These are phyloP conservation scores for Aphidius colemani DNA, from an alignment of 2,888 invertebrate genomes.

Conservation along the genomic window DNA sequence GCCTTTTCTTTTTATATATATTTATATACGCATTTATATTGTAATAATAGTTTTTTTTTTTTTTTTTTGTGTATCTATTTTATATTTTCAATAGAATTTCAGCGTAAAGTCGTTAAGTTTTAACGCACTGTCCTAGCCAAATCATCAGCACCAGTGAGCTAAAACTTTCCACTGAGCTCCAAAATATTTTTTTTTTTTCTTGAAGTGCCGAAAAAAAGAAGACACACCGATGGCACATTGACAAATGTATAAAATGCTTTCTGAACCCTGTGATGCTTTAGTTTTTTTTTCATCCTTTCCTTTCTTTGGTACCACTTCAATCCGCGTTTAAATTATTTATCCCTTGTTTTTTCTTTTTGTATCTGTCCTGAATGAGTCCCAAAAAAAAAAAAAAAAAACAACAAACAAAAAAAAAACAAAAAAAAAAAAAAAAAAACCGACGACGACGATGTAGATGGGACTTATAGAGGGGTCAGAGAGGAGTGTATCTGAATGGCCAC, in stretches of 20 bases:
- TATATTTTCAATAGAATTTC: background rate
- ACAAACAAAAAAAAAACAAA: too few relatives aligned
- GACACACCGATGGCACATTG: slow-evolving; percentile 21
- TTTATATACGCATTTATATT: too few relatives aligned
- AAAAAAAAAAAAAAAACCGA: too few relatives aligned
- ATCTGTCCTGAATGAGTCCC: background rate
- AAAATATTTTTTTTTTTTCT: slow-evolving; percentile 11
- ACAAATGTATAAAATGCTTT: slow-evolving; percentile 24
- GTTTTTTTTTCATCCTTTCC: background rate
- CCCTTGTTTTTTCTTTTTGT: background rate
- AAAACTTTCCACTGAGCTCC: slow-evolving; percentile 8
- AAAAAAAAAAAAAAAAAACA: background rate
- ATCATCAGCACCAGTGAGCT: slow-evolving; percentile 14
- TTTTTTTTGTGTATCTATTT: too few relatives aligned
- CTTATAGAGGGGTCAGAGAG: slow-evolving; percentile 25
- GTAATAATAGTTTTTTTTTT: too few relatives aligned
- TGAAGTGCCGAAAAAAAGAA: background rate
- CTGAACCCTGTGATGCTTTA: slow-evolving; percentile 1
- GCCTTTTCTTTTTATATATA: too few relatives aligned
- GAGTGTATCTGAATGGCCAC: slow-evolving; percentile 40
- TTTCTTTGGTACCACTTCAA: background rate
- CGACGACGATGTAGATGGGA: background rate
- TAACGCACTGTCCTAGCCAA: slow-evolving; percentile 14
- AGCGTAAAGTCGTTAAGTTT: slow-evolving; percentile 38
- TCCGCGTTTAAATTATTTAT: background rate